Evolutionary conservation across 64 coral and sea anemone species (phyloP), one percentile per base, ranked within the genome.

Genomic region (Stylophora pistillata): DNA sequence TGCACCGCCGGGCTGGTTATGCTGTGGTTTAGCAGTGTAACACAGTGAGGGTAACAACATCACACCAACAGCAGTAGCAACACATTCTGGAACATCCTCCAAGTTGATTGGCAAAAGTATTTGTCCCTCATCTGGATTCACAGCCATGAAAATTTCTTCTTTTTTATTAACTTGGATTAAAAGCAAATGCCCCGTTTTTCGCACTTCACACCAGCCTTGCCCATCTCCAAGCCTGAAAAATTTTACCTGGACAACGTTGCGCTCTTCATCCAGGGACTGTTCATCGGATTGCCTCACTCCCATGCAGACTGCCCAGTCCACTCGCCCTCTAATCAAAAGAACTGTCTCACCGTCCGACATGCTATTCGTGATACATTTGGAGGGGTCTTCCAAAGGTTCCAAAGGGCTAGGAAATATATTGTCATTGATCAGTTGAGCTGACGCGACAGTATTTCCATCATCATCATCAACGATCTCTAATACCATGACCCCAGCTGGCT

Each of bases 101-200:
- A 79, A 2, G 77, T 79, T 56, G 28, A 79, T 29, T 29, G 77
- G 77, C 13, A 79, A 56, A 29, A 15, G 58, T n/a, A 79, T 59
- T 28, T 58, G 77, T 59, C 77, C 77, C 56, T 61, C n/a, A 30
- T 79, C 56, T 58, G 77, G 77, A 58, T 79, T 79, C 23, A 79
- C 56, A 15, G n/a, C 77, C 16, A 79, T 79, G 13, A 59, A 15
- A n/a, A n/a, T 79, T 25, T 79, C 77, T 18, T 79, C 77, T 13
- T 79, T 79, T 79, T 26, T n/a, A 79, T 23, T 79, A n/a, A 79
- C 58, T 58, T 59, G 77, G 27, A 79, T 79, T 56, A 79, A 60
- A 30, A 79, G 77, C n/a, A 56, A 79, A 79, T 79, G 23, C 55
- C 58, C 77, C 53, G 77, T 79, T 25, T 79, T 79, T 26, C 29